Conservation (phyloP, 2,888 invertebrate genomes). For the Epistrophella euchroma region DNA sequence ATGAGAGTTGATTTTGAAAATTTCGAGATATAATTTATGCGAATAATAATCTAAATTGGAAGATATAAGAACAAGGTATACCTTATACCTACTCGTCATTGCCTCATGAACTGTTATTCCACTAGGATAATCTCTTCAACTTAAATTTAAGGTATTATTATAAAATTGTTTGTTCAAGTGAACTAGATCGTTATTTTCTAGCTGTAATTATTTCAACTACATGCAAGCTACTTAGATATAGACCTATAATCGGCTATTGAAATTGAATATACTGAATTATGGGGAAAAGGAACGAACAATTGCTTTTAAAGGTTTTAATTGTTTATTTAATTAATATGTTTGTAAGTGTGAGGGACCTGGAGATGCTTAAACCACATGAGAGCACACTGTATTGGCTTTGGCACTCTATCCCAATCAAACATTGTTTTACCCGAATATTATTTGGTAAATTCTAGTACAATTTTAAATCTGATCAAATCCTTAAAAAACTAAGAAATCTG, state of each 20-base stretch:
- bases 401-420: not conserved
- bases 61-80: not conserved
- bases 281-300: no score
- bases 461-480: not conserved
- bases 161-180: not conserved
- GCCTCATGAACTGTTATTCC: not conserved
- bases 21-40: constrained; percentile 6
- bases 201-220: no score
- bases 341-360: no score
- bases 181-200: not conserved
- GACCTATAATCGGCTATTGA: no score
- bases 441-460: not conserved
- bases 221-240: no score
- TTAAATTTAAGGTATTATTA: not conserved
- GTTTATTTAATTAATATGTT: no score
- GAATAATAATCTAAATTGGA: not conserved
- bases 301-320: no score
- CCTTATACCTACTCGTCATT: not conserved
- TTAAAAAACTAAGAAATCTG: not conserved
- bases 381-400: no score
- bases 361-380: no score
- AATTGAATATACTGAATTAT: no score
- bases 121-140: not conserved
- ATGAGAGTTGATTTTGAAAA: constrained; percentile 4
- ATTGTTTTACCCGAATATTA: not conserved